Percentiles rank a stretch among this genome's conserved stretches.
These are phyloP conservation scores for Lumbricus terrestris DNA, from an alignment of 2,888 invertebrate genomes.

Conservation along the genomic window DNA sequence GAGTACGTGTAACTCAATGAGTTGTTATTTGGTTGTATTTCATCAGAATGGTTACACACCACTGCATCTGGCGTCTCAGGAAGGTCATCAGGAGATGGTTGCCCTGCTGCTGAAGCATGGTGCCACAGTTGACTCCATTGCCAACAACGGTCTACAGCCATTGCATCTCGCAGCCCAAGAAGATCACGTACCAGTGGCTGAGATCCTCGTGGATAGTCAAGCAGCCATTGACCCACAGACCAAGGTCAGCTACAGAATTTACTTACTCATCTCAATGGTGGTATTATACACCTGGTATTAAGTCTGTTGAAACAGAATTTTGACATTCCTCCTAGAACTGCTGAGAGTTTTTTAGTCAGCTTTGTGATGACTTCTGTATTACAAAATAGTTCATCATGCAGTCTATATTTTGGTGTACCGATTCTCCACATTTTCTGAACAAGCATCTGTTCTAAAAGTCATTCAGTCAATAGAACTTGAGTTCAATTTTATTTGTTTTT, in stretches of 20 bases:
- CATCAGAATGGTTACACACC: slow-evolving; percentile 32
- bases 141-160: slow-evolving; percentile 29
- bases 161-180: slow-evolving; percentile 31
- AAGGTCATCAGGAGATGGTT: slow-evolving; percentile 28
- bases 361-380: not conserved
- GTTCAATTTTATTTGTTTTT: not conserved
- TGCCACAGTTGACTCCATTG: slow-evolving; percentile 19
- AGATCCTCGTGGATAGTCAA: slow-evolving; percentile 18
- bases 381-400: not conserved
- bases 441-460: not conserved
- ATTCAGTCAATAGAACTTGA: not conserved
- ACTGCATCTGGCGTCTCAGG: slow-evolving; percentile 28
- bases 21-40: slow-evolving; percentile 30
- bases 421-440: not conserved
- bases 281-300: not conserved
- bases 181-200: slow-evolving; percentile 26
- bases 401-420: not conserved
- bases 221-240: slow-evolving; percentile 26
- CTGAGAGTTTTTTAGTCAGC: not conserved
- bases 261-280: not conserved
- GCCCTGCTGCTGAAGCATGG: slow-evolving; percentile 23
- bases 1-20: not conserved
- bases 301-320: not conserved
- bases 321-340: not conserved
- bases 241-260: slow-evolving; percentile 22